These are phyloP conservation scores for Salminus brasiliensis DNA, from an alignment of 2,113 vertebrate genomes.

Conservation along the genomic window DNA sequence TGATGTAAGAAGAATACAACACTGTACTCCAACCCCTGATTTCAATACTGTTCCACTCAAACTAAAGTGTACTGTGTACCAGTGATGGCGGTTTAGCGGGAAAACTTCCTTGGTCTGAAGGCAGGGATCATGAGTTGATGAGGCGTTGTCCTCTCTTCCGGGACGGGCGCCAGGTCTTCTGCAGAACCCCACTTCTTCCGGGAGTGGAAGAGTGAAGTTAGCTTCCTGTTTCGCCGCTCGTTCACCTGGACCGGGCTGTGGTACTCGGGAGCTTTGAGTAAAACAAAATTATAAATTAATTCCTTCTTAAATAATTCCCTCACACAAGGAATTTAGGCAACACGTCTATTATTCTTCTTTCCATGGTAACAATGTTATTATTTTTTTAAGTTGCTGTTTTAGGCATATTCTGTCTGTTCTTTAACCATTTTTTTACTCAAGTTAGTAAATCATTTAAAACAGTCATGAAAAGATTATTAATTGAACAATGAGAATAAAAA, in stretches of 20 bases:
- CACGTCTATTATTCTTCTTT: too few relatives aligned
- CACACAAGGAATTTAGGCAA: too few relatives aligned
- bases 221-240: slow-evolving; percentile 75
- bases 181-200: slow-evolving; percentile 75
- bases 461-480: background rate
- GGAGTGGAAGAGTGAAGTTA: slow-evolving; percentile 74
- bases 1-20: background rate
- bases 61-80: background rate
- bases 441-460: background rate
- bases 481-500: background rate
- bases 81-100: slow-evolving; percentile 50
- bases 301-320: too few relatives aligned
- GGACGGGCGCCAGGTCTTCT: slow-evolving; percentile 65
- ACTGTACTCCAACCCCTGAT: background rate
- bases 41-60: background rate
- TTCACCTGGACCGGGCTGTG: slow-evolving; percentile 66
- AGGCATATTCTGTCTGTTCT: too few relatives aligned
- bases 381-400: background rate
- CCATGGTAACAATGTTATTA: background rate
- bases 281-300: background rate
- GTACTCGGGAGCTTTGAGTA: slow-evolving; percentile 58
- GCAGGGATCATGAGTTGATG: slow-evolving; percentile 58
- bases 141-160: slow-evolving; percentile 63
- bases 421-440: too few relatives aligned
- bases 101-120: slow-evolving; percentile 69